phyloP scores from a whole-genome alignment of 1,140 invertebrate genomes.

The Diachasmimorpha longicaudata region DNA sequence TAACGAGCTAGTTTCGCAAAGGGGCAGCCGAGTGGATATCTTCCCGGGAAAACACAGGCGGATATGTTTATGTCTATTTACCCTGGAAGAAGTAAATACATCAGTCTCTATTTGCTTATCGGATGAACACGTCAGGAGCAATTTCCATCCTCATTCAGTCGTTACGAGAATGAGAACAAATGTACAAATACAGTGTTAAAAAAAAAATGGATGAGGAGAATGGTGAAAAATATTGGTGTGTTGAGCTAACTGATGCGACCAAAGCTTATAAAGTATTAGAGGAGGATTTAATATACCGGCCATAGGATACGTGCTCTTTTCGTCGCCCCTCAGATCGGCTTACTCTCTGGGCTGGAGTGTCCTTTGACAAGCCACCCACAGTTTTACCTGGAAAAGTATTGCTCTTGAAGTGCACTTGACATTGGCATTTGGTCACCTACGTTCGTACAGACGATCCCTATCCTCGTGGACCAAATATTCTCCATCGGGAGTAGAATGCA shows the following conservation, averaged over 20 bases:
- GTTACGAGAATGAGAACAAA: background rate
- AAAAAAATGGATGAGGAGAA: background rate
- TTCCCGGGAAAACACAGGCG: background rate
- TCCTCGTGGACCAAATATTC: background rate
- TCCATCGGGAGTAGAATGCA: background rate
- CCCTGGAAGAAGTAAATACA: background rate
- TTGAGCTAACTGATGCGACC: background rate
- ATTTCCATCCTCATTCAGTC: background rate
- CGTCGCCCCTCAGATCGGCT: constrained; percentile 39
- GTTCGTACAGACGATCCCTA: background rate
- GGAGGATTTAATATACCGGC: constrained; percentile 50
- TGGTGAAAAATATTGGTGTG: background rate
- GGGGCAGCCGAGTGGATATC: background rate
- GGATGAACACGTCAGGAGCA: background rate
- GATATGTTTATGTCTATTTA: constrained; percentile 5
- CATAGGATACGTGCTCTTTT: constrained; percentile 45
- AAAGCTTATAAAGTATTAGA: constrained; percentile 39
- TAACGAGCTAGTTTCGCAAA: background rate
- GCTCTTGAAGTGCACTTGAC: background rate
- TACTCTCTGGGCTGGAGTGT: constrained; percentile 30
- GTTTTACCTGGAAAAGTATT: background rate
- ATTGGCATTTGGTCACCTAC: background rate
- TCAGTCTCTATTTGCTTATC: background rate
- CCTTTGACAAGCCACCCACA: constrained; percentile 23
- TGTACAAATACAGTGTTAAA: background rate